phyloP scores from a whole-genome alignment of 2,113 vertebrate species.

The Laticauda colubrina region DNA sequence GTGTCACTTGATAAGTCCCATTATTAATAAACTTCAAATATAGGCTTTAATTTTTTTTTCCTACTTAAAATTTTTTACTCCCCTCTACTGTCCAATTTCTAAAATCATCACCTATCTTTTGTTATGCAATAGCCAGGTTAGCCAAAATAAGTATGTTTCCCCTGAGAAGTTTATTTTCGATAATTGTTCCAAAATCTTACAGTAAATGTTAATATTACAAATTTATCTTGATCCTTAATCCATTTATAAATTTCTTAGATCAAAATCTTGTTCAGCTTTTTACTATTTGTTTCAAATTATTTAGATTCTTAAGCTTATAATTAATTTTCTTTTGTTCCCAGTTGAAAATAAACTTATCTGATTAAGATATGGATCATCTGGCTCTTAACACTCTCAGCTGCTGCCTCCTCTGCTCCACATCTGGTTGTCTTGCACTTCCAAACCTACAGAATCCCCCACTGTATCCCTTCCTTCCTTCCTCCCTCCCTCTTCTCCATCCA shows the following conservation, averaged over 20 bases:
- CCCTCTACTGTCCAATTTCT: no score
- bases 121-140: no score
- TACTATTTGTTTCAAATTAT: background rate
- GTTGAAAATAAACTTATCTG: background rate
- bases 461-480: background rate
- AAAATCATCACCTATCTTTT: no score
- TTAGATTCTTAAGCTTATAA: background rate
- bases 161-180: background rate
- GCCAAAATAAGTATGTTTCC: no score
- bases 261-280: background rate
- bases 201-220: background rate
- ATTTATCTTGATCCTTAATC: no score
- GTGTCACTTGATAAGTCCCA: no score
- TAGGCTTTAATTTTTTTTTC: no score
- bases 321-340: background rate
- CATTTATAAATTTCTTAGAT: background rate
- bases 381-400: background rate
- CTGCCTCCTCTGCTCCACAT: background rate
- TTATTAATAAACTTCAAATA: no score
- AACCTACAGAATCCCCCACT: background rate
- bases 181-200: background rate
- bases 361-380: background rate
- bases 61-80: no score
- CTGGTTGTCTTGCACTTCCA: background rate
- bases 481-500: background rate